Conservation (phyloP, 2,113 vertebrate species). For the Periophthalmodon schlosseri region DNA sequence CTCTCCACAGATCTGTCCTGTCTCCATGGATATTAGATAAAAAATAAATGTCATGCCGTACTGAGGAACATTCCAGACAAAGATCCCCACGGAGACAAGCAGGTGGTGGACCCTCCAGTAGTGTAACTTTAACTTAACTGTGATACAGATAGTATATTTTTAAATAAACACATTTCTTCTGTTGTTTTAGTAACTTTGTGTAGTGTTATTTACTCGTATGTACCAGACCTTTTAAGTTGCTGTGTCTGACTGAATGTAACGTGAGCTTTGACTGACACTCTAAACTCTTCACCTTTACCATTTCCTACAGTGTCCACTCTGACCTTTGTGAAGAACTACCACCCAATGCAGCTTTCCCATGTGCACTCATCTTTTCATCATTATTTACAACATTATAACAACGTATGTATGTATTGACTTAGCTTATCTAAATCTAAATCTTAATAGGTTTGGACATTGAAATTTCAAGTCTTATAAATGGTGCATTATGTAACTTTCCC, state of each 20-base stretch:
- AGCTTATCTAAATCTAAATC: not conserved
- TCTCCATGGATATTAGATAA: too few relatives aligned
- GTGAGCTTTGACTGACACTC: constrained; percentile 66
- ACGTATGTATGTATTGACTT: not conserved
- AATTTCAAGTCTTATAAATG: too few relatives aligned
- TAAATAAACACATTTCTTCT: constrained; percentile 58
- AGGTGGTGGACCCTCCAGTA: too few relatives aligned
- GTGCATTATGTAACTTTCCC: too few relatives aligned
- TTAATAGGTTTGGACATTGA: too few relatives aligned
- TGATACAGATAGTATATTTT: constrained; percentile 33
- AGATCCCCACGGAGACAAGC: too few relatives aligned
- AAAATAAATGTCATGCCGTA: too few relatives aligned
- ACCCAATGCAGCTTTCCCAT: not conserved
- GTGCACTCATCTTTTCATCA: not conserved
- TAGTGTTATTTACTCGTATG: not conserved
- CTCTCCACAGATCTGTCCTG: too few relatives aligned
- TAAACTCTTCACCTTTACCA: constrained; percentile 81
- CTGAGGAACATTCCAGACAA: too few relatives aligned
- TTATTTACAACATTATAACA: too few relatives aligned
- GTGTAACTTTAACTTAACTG: constrained; percentile 3
- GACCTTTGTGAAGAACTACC: constrained; percentile 40
- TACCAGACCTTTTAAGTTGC: not conserved
- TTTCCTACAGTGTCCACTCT: constrained; percentile 51
- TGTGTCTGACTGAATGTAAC: constrained; percentile 51
- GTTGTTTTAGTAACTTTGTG: not conserved